A percentile compares a stretch with the other conserved stretches of the same genome.
Conservation (phyloP, 37 sponge, comb jelly and placozoan species). For the Cladorhizidae sp. region DNA sequence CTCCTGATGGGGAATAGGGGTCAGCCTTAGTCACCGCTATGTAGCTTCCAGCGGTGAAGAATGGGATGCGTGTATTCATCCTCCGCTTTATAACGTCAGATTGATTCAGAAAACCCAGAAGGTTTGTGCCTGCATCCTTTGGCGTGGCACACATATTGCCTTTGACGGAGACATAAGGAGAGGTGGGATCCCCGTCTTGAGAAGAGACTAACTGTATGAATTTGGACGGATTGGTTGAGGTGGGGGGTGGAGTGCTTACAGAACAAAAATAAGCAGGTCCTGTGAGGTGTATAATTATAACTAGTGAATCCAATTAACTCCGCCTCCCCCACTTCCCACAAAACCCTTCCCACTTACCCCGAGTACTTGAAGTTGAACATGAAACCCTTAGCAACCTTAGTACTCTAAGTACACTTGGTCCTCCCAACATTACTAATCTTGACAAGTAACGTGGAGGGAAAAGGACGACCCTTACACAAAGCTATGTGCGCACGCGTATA, state of each 20-base stretch:
- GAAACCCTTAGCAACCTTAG: no score
- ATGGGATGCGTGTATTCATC: slow-evolving; percentile 48
- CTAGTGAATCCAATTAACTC: no score
- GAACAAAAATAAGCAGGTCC: background rate
- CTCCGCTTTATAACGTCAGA: slow-evolving; percentile 70
- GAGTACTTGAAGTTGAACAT: no score
- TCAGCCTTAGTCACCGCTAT: slow-evolving; percentile 76
- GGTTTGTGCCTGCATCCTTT: slow-evolving; percentile 66
- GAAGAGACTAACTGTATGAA: background rate
- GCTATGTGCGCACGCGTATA: no score
- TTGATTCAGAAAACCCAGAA: slow-evolving; percentile 65
- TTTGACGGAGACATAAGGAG: background rate
- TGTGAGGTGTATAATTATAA: background rate
- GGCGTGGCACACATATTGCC: slow-evolving; percentile 46
- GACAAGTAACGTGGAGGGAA: no score
- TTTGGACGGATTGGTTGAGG: background rate
- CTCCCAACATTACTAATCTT: no score
- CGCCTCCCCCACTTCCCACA: no score
- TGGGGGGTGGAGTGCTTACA: background rate
- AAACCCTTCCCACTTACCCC: no score
- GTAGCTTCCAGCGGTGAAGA: slow-evolving; percentile 70
- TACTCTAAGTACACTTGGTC: no score
- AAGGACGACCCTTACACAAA: no score
- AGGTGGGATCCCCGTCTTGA: background rate
- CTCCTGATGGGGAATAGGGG: slow-evolving; percentile 58